These are phyloP conservation scores for Hirtodrosophila histrioides DNA, from an alignment of 2,888 invertebrate genomes.

Conservation along the genomic window DNA sequence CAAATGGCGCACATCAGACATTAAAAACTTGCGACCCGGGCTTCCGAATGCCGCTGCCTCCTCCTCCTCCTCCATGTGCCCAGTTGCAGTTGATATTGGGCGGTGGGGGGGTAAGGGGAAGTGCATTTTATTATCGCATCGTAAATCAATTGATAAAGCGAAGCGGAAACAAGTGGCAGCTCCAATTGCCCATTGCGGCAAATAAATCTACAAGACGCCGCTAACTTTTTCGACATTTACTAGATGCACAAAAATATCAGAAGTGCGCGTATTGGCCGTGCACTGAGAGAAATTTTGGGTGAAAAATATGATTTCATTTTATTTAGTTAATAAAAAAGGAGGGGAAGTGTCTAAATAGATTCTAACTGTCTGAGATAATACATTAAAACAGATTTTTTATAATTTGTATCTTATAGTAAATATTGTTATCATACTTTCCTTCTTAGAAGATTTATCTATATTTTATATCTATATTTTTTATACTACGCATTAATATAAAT, in stretches of 20 bases:
- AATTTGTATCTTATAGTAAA: too few species aligned
- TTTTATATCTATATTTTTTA: too few species aligned
- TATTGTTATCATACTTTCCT: too few species aligned
- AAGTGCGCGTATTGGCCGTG: conserved; percentile 4
- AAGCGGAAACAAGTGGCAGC: conserved; percentile 80
- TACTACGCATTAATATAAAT: too few species aligned
- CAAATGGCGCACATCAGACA: conserved; percentile 73
- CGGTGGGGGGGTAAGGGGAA: background rate
- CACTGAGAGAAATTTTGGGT: conserved; percentile 22
- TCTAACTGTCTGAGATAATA: too few species aligned
- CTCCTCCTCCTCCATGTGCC: background rate
- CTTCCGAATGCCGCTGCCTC: conserved; percentile 5
- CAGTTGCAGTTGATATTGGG: background rate
- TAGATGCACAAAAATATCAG: conserved; percentile 35
- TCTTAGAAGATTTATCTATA: too few species aligned
- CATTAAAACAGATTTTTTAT: too few species aligned
- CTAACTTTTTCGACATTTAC: conserved; percentile 56
- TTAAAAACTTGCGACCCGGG: conserved; percentile 3
- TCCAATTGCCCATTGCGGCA: conserved; percentile 70
- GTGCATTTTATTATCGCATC: conserved; percentile 63
- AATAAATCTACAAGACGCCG: conserved; percentile 67
- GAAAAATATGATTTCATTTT: too few species aligned
- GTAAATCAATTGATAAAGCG: conserved; percentile 81
- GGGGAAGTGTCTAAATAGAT: too few species aligned
- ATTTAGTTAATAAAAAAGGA: too few species aligned